phyloP scores from a whole-genome alignment of 2,113 vertebrate species.

The Tringa solitaria region DNA sequence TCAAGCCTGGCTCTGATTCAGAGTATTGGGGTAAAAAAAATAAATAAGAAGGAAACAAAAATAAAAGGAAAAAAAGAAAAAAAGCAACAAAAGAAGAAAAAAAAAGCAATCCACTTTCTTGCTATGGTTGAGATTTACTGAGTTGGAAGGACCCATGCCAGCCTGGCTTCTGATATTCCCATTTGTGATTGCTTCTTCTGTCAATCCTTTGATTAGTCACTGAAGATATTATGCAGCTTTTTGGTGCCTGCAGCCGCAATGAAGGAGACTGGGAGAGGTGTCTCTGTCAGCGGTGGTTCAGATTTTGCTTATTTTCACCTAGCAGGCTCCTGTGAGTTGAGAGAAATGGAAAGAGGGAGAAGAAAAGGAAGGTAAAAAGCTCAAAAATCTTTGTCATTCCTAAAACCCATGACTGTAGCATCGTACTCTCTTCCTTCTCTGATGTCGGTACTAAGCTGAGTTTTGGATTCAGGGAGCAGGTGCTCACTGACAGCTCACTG shows the following conservation, averaged over 20 bases:
- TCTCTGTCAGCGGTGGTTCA: background rate
- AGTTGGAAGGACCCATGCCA: background rate
- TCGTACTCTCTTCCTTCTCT: background rate
- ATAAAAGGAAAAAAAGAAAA: rapidly evolving
- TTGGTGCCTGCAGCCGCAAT: background rate
- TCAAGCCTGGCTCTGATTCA: background rate
- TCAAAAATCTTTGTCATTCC: background rate
- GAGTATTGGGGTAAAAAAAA: too few species aligned
- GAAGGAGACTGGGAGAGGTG: background rate
- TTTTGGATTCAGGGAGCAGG: background rate
- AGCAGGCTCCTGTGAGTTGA: background rate
- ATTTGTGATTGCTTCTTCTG: background rate
- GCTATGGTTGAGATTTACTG: background rate
- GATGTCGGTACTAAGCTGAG: background rate
- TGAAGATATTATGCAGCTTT: background rate
- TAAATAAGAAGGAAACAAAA: background rate
- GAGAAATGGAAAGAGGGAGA: background rate
- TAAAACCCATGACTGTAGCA: background rate
- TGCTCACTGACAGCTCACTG: background rate
- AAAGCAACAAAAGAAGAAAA: too few species aligned
- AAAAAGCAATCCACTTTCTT: background rate
- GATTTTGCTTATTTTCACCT: background rate
- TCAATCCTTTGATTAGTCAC: background rate
- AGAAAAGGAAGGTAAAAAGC: background rate
- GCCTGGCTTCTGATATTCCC: background rate